Percentiles rank a stretch among this genome's conserved stretches.
These are phyloP conservation scores for Mystacornis crossleyi DNA, from an alignment of 2,113 vertebrate genomes.

Conservation along the genomic window DNA sequence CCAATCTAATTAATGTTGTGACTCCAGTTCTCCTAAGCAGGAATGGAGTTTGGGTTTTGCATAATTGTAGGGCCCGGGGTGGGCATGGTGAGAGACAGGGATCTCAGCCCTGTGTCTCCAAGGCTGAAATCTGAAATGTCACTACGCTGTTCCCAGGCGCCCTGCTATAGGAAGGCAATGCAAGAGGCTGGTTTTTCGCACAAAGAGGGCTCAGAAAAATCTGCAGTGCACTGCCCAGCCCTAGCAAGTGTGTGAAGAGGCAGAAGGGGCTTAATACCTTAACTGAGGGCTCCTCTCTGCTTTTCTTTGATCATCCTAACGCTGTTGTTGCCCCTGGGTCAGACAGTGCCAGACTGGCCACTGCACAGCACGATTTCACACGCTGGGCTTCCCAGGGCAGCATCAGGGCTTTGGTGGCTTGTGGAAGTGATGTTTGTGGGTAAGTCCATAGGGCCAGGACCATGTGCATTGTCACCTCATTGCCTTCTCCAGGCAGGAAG, in stretches of 20 bases:
- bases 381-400: not conserved
- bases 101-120: not conserved
- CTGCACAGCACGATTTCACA: not conserved
- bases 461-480: rapidly evolving
- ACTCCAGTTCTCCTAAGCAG: not conserved
- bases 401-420: not conserved
- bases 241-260: not conserved
- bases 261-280: not conserved
- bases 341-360: not conserved
- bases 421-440: not conserved
- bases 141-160: not conserved
- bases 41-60: not conserved
- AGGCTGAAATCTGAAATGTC: not conserved
- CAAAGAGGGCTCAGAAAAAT: not conserved
- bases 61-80: not conserved
- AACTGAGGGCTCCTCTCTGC: not conserved
- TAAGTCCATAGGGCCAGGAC: not conserved
- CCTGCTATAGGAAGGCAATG: rapidly evolving
- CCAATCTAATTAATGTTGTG: not conserved
- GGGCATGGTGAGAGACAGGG: not conserved
- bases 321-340: not conserved
- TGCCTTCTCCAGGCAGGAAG: not conserved
- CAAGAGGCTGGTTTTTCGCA: not conserved
- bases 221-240: not conserved
- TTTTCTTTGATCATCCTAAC: not conserved